A percentile compares a stretch with the other conserved stretches of the same genome.
These are phyloP conservation scores for Zosterops lateralis DNA, from an alignment of 2,113 vertebrate species.

Conservation along the genomic window DNA sequence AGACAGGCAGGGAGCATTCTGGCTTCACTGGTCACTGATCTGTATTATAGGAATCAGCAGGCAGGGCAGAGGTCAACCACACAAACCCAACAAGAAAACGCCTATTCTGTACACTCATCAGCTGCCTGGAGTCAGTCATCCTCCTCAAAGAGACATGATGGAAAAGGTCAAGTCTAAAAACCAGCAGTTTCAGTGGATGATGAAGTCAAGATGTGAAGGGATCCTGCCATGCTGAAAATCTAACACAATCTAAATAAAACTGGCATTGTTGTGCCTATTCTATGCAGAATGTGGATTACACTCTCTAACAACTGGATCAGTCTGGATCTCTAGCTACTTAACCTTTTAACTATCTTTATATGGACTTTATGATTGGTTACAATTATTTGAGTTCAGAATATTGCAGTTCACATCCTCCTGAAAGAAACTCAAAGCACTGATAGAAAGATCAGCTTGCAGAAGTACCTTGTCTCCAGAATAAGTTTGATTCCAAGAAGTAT, in stretches of 20 bases:
- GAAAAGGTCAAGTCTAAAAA: constrained; percentile 72
- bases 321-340: background rate
- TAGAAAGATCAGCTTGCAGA: background rate
- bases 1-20: constrained; percentile 27
- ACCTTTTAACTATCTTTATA: background rate
- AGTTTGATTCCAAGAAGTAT: background rate
- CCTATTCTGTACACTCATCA: constrained; percentile 36
- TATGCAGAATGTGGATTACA: background rate
- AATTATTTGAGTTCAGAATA: background rate
- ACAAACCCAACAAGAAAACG: constrained; percentile 48
- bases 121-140: constrained; percentile 26
- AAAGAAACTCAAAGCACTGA: background rate
- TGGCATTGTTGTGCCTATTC: background rate
- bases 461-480: background rate
- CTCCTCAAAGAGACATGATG: constrained; percentile 36
- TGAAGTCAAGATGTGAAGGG: background rate
- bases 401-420: background rate
- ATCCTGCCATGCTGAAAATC: background rate
- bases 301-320: background rate
- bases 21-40: constrained; percentile 56
- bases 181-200: constrained; percentile 1
- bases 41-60: constrained; percentile 57
- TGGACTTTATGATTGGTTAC: background rate
- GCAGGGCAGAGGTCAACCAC: constrained; percentile 54
- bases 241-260: background rate